Base-by-base conservation (phyloP, 1,140 invertebrate species). In the Macrobrachium nipponense region DNA sequence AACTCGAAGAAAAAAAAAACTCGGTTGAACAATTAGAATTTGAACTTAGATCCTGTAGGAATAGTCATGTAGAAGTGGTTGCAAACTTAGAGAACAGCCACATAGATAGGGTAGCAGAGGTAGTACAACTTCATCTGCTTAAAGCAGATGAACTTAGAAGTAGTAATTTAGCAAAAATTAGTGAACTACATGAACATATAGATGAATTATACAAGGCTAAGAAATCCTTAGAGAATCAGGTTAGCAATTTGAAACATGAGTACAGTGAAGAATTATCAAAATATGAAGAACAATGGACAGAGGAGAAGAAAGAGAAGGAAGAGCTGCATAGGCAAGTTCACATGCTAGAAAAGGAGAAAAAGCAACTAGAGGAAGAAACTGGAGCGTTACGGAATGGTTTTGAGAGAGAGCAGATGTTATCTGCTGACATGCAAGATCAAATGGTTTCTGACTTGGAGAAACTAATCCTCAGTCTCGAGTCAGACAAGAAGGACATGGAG, bases 131-230 rank as follows among this genome's bases (percentile, higher is more conserved):
- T 86, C 83, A 86, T 86, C 81, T 87, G 23, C 27, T 82, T 8
- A 80, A 89, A 89, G 83, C 90, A 20, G 90, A 90, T 87, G 77
- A 64, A 51, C 89, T 88, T 11, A 89, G 70, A 59, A 75, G 43
- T 73, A 62, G 60, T 64, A 86, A 86, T 85, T 64, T 77, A 80
- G 68, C 70, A 51, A 80, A 76, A 44, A 60, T 87, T 70, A 76
- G 73, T 23, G 83, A 88, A 61, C 23, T 88, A 60, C 60, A 79
- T 27, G 89, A 90, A 75, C 89, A 90, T 82, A 72, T 90, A 17
- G 82, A 89, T 70, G 81, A 90, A 59, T 18, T 90, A 14, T 88
- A 87, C 73, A 82, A 80, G 36, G 89, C 91, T 82, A 85, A 89
- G 73, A 85, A 91, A 27, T 87, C 85, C 60, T 72, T 91, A 8